A percentile compares a stretch with the other conserved stretches of the same genome.
Conservation (phyloP, 2,113 vertebrate species). For the Lepisosteus osseus region DNA sequence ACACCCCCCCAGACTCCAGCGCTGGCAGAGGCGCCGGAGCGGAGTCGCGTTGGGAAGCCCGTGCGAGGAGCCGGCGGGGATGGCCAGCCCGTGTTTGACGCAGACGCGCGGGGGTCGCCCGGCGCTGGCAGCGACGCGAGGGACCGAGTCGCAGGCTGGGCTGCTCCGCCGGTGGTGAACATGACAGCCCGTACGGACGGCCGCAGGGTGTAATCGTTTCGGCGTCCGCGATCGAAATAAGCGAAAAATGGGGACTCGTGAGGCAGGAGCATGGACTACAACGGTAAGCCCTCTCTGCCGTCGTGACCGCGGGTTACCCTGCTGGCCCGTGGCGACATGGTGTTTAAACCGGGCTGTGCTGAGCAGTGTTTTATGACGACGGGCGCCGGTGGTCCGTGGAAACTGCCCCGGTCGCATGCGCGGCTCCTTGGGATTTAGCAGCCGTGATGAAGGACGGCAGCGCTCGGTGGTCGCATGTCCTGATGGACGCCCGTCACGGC, state of each 20-base stretch:
- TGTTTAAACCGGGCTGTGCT: too few species aligned
- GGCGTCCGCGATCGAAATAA: neutral
- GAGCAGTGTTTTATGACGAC: too few species aligned
- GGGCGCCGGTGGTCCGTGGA: too few species aligned
- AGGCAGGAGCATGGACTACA: neutral
- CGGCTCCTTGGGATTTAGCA: too few species aligned
- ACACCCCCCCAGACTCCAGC: constrained; percentile 7
- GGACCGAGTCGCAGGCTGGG: neutral
- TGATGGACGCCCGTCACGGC: too few species aligned
- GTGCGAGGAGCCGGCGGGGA: neutral
- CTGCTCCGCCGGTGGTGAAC: neutral
- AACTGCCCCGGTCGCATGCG: too few species aligned
- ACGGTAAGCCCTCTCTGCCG: constrained; percentile 19
- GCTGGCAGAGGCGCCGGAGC: neutral
- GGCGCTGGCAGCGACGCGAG: constrained; percentile 18
- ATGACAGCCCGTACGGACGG: too few species aligned
- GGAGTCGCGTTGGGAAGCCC: neutral
- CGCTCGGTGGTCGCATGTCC: too few species aligned
- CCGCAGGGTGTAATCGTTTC: neutral
- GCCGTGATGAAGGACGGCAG: too few species aligned
- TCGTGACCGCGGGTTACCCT: neutral
- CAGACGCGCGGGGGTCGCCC: neutral
- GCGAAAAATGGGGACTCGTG: constrained; percentile 5
- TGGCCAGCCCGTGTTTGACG: neutral
- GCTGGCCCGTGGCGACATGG: too few species aligned